Percentiles rank a stretch among this genome's conserved stretches.
phyloP scores from a whole-genome alignment of 1,140 invertebrate genomes.

The Cephus cinctus region DNA sequence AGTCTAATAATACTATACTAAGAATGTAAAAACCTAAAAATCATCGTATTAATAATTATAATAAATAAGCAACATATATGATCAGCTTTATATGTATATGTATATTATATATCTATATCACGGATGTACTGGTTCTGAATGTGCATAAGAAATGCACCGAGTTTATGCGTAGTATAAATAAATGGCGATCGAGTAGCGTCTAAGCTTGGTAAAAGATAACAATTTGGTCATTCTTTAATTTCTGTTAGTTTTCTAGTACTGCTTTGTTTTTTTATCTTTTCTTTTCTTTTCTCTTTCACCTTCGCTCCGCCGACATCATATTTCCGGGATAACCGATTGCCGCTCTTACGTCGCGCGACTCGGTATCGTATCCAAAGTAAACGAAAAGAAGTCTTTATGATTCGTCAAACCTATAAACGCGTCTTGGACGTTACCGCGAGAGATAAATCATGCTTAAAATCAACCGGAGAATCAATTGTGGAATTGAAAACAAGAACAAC shows the following conservation, averaged over 20 bases:
- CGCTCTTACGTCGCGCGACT: no score
- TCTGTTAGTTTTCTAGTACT: slow-evolving; percentile 14
- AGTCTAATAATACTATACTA: slow-evolving; percentile 19
- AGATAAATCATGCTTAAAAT: no score
- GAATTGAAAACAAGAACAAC: slow-evolving; percentile 5
- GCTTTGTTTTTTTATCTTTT: no score
- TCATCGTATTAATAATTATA: slow-evolving; percentile 28
- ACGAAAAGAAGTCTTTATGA: no score
- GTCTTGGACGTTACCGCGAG: no score
- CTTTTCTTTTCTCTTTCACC: no score
- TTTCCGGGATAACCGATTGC: no score
- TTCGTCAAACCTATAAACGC: no score
- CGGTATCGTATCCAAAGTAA: no score
- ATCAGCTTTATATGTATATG: slow-evolving; percentile 16
- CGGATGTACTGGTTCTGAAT: slow-evolving; percentile 42
- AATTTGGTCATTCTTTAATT: slow-evolving; percentile 23
- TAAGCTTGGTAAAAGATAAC: slow-evolving; percentile 15
- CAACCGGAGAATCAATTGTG: background rate
- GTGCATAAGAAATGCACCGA: slow-evolving; percentile 25
- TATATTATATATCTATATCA: slow-evolving; percentile 40
- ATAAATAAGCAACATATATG: slow-evolving; percentile 47
- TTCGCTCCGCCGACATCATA: no score
- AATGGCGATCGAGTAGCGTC: slow-evolving; percentile 11
- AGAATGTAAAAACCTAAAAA: slow-evolving; percentile 40
- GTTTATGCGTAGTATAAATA: slow-evolving; percentile 12